phyloP scores from a whole-genome alignment of 92 coral and sea anemone species.

The Phenganax subtilis region DNA sequence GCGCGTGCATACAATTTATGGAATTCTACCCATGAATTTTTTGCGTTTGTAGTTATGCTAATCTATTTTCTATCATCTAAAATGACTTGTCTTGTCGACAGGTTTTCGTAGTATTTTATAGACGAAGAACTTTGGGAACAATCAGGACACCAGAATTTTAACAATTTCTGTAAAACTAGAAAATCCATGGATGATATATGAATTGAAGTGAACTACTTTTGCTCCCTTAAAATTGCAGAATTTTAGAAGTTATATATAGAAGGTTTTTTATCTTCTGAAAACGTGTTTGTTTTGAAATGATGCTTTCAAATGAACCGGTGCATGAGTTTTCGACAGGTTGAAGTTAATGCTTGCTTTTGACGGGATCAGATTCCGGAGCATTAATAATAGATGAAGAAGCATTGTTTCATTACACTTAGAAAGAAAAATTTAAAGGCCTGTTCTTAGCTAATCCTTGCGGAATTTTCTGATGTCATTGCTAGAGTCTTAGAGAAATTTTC shows the following conservation, averaged over 20 bases:
- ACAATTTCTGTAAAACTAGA: not conserved
- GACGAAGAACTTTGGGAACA: not conserved
- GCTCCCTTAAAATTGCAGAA: not conserved
- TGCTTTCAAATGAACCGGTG: conserved; percentile 12
- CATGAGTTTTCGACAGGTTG: conserved; percentile 25
- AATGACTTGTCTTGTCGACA: conserved; percentile 12
- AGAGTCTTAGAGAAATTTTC: conserved; percentile 1
- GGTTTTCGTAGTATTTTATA: conserved; percentile 22
- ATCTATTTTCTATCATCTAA: not conserved
- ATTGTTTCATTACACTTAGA: conserved; percentile 22
- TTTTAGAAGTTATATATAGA: not conserved
- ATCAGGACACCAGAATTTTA: not conserved
- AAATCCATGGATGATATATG: not conserved
- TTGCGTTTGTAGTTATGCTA: conserved; percentile 2
- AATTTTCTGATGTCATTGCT: conserved; percentile 32
- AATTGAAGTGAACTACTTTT: not conserved
- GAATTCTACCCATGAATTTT: not conserved
- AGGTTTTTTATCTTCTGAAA: not conserved
- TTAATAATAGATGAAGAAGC: conserved; percentile 24
- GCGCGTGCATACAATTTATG: no score
- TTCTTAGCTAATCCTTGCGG: conserved; percentile 18
- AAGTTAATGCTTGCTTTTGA: conserved; percentile 1
- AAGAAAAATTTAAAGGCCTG: conserved; percentile 3
- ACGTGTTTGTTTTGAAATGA: not conserved
- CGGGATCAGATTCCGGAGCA: conserved; percentile 11